Evolutionary conservation across 2,888 invertebrate genomes (phyloP), one percentile per base, ranked within the genome.

Genomic region (Osmoderma eremita): DNA sequence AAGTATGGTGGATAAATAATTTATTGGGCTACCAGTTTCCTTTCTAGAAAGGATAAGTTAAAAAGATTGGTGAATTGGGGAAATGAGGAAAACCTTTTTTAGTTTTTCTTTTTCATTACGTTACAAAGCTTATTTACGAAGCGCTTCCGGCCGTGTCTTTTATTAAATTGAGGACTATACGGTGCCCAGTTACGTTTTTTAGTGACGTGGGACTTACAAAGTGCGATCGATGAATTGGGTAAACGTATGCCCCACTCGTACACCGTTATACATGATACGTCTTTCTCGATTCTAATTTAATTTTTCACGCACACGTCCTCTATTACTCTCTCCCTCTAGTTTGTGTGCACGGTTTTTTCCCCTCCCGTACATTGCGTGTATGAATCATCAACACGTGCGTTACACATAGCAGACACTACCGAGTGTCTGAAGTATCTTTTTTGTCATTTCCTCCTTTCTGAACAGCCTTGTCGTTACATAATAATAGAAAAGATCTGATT

Each of bases 151-250:
- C 10, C 75, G 74, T 75, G 73, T 71, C 70, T 68, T 30, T 70
- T 71, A 76, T 73, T 76, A 74, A 76, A 75, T 74, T 75, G 70
- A 72, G 72, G 73, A 74, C 71, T 69, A 67, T 24, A 8, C 22
- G 13, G 50, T 50, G 24, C 50, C 30, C 30, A 30, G 30, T 30
- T 30, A 24, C 65, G 38, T 63, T 63, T 13, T 13, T 61, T 49
- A 71, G 68, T 68, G 67, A 63, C 67, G 70, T 71, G 69, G 67
- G 61, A 30, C 30, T 30, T 51, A 64, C 53, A 13, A 20, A 61
- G 17, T 39, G 50, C 50, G 24, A 30, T 50, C 50, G 13, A 24
- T 50, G 24, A 13, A 20, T n/a, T 42, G 42, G 42, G 22, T 13
- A 50, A 24, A 50, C 50, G 50, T 13, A 50, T 24, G 50, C n/a